Conservation (phyloP, 2,888 invertebrate species). For the Bimastos eiseni region DNA sequence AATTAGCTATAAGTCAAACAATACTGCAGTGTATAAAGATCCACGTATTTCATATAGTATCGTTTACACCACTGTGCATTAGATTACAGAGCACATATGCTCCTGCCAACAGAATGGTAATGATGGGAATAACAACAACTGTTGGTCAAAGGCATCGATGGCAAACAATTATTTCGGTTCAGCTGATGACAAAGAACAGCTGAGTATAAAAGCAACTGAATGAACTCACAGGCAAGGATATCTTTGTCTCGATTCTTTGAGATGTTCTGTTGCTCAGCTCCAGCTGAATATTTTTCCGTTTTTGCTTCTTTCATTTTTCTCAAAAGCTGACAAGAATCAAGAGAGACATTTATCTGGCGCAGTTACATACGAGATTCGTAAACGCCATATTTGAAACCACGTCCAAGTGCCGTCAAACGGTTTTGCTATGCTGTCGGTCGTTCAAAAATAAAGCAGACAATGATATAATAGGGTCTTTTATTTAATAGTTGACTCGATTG, state of each 20-base stretch:
- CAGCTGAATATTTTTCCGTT: neutral
- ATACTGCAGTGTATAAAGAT: too few relatives aligned
- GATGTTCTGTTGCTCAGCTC: neutral
- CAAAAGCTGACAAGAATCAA: neutral
- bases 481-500: too few relatives aligned
- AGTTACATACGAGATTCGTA: neutral
- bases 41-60: too few relatives aligned
- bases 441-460: neutral
- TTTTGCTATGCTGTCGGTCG: neutral
- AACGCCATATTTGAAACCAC: neutral
- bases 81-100: too few relatives aligned
- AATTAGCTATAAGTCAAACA: too few relatives aligned
- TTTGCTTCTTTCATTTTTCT: neutral
- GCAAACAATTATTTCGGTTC: neutral
- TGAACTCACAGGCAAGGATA: neutral
- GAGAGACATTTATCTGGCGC: neutral
- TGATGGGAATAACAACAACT: neutral
- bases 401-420: neutral
- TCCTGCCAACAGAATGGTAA: neutral
- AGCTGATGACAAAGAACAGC: neutral
- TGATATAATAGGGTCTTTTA: too few relatives aligned
- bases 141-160: neutral
- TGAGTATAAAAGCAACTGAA: neutral
- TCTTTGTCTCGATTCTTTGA: constrained; percentile 23
- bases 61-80: too few relatives aligned